Base-by-base conservation (phyloP, 2,113 vertebrate genomes). In the Collichthys lucidus region DNA sequence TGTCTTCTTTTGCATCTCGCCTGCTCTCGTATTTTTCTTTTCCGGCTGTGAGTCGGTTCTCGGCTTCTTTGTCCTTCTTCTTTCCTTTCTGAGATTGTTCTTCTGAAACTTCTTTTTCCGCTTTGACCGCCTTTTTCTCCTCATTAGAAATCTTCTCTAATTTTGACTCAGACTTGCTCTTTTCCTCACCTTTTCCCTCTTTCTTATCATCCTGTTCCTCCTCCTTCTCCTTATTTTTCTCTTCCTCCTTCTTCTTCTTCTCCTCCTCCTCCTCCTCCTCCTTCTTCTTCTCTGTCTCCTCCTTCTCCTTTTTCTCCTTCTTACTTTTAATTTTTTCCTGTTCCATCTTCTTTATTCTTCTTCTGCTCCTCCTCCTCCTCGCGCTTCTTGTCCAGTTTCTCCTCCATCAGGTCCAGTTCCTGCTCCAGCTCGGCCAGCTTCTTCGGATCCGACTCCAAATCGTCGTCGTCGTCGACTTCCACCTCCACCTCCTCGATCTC, bases 401-500 rank as follows among this genome's bases (percentile, higher is more conserved):
- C 82, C 80, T 94, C 94, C 74, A 95, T 10, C 42, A 94, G 77
- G 69, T 95, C 94, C 60, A 95, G 59, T 82, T 95, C 94, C 79
- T 92, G 64, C 44, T 94, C 93, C 67, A 95, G 84, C 56, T 92
- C 84, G 2, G 89, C 92, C 88, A 95, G 77, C 68, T 94, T 93
- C 44, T 74, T 84, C 0, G 90, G 89, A 56, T 94, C 91, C 0
- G 88, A 90, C 79, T 90, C 91, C 1, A 87, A 61, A 0, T 91
- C 82, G 0, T 92, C 90, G 0, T 92, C 90, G 0, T 93, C 90
- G 0, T 93, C 89, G 0, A 90, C 89, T 24, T 93, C 91, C 53
- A 76, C 92, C 79, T 93, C 94, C 47, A 93, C 90, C 66, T 94
- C 93, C 52, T 88, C 42, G 0, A 89, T 70, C 69, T 94, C 90